Evolutionary conservation across 1,140 invertebrate genomes (phyloP).

Genomic region (Potamilus streckersoni): DNA sequence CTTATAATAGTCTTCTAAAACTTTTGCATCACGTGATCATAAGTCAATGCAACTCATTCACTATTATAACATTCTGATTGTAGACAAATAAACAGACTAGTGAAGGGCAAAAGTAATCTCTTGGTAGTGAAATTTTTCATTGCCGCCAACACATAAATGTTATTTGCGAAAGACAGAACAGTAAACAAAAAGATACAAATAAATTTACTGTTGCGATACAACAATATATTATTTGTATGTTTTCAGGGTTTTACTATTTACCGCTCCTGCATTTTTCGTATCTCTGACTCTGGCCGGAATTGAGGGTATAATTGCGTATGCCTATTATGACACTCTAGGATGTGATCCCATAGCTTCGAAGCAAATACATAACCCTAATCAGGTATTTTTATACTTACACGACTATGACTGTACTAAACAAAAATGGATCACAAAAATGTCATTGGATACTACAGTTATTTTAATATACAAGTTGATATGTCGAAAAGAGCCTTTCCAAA

Average conservation of each 20-base stretch:
- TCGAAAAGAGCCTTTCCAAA: neutral
- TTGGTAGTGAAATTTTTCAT: too few relatives aligned
- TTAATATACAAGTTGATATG: too few relatives aligned
- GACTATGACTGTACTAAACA: too few relatives aligned
- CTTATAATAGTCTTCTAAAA: too few relatives aligned
- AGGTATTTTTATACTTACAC: slow-evolving; percentile 68
- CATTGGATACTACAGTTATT: too few relatives aligned
- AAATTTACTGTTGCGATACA: neutral
- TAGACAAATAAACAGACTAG: too few relatives aligned
- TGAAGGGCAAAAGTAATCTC: too few relatives aligned
- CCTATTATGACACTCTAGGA: slow-evolving; percentile 51
- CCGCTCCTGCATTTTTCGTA: slow-evolving; percentile 55
- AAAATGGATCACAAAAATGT: too few relatives aligned
- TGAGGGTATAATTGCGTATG: slow-evolving; percentile 76
- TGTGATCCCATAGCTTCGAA: slow-evolving; percentile 64
- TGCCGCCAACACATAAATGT: too few relatives aligned
- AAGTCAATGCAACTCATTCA: too few relatives aligned
- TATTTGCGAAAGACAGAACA: neutral
- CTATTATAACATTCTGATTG: too few relatives aligned
- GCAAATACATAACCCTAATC: slow-evolving; percentile 60
- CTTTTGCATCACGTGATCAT: too few relatives aligned
- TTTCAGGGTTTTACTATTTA: slow-evolving; percentile 43
- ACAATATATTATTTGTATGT: neutral
- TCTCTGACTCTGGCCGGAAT: slow-evolving; percentile 41
- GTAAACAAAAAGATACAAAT: neutral